Evolutionary conservation across 2,797 vertebrate species (phyloP), one percentile per base, ranked within the genome.

Genomic region (Rhinatrema bivittatum): DNA sequence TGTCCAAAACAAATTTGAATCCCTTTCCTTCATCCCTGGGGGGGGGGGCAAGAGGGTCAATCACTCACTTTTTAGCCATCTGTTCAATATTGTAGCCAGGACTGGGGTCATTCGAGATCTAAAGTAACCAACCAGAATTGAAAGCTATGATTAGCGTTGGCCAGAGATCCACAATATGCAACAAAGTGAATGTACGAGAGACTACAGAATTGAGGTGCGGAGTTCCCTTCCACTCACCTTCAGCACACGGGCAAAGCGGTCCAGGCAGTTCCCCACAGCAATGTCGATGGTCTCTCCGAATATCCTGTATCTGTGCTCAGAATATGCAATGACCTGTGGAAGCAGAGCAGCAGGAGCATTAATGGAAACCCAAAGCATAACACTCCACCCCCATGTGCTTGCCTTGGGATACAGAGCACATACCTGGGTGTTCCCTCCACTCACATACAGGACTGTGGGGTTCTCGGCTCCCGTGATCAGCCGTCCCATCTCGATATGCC

Each of bases 261-360:
- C 92, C 70, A 96, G 65, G 60, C 91, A 96, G 64, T 96, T 96
- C 16, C 92, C 92, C 9, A 94, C 90, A 2, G 92, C 91, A n/a
- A 96, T 93, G 60, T 96, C 91, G 2, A 96, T 92, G n/a, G 92
- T 94, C 65, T 96, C 92, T 5, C 92, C 92, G 63, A 96, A 94
- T 62, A 96, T 94, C 37, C 91, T 76, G 53, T 96, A 94, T 1
- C 90, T 80, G 5, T 44, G 81, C 62, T 94, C 80, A 3, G 89
- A 92, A 60, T 93, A 96, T 0, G 92, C 85, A 38, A 96, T 91
- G 29, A 94, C 92, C 91, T 94, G 56, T 14, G 56, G 3, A 34
- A 20, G 27, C 37, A 13, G 20, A 32, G 41, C 9, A 16, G 10
- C 31, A 14, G 10, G 11, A 29, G 29, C n/a, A n/a, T n/a, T n/a